phyloP scores from a whole-genome alignment of 2,113 vertebrate species.

The Pterophyllum scalare region DNA sequence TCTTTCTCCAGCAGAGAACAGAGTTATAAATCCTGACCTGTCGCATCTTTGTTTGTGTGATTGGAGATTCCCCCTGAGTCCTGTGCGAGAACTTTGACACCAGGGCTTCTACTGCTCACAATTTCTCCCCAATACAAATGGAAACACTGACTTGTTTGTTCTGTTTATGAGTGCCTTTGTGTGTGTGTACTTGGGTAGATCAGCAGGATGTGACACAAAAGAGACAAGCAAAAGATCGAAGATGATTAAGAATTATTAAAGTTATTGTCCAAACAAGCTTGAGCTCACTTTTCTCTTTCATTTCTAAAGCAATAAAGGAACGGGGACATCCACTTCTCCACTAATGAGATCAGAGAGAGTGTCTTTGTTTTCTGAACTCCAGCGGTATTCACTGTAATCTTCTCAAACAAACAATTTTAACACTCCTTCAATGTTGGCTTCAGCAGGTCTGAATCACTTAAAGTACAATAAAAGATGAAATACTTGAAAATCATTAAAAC shows the following conservation, averaged over 20 bases:
- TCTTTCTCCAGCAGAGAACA: conserved; percentile 50
- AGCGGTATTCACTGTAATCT: conserved; percentile 25
- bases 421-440: not conserved
- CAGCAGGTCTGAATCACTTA: not conserved
- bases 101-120: conserved; percentile 70
- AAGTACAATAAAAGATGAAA: accelerated
- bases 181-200: not conserved
- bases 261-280: conserved; percentile 18
- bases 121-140: conserved; percentile 65
- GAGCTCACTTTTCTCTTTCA: conserved; percentile 37
- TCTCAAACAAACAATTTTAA: conserved; percentile 30
- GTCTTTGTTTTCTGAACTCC: conserved; percentile 27
- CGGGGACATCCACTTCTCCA: conserved; percentile 28
- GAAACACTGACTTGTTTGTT: conserved; percentile 56
- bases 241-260: conserved; percentile 14
- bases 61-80: conserved; percentile 72
- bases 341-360: conserved; percentile 41
- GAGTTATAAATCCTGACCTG: conserved; percentile 76
- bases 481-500: not conserved
- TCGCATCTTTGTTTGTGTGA: conserved; percentile 77
- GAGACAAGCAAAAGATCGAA: not conserved
- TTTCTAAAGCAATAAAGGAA: conserved; percentile 41
- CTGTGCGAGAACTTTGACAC: conserved; percentile 78
- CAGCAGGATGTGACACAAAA: not conserved
- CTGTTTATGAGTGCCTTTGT: conserved; percentile 36